Evolutionary conservation across 2,113 vertebrate species (phyloP).

Genomic region (Nothocercus nigrocapillus): DNA sequence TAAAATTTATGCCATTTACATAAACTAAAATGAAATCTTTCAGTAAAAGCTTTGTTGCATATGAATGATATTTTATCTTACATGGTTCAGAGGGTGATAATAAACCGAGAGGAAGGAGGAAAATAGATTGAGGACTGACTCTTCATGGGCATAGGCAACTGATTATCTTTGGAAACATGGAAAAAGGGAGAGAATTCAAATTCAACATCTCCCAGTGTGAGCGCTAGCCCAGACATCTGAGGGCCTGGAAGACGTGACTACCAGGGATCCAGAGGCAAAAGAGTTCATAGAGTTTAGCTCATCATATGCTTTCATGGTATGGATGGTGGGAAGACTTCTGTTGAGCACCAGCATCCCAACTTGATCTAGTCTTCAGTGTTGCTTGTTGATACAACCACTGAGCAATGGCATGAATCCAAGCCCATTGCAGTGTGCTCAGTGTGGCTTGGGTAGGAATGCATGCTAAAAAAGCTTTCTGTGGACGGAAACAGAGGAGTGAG

Average conservation of each 20-base stretch:
- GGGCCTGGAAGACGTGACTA: background rate
- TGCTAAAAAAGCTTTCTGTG: too few relatives aligned
- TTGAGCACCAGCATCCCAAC: background rate
- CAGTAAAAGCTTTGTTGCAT: background rate
- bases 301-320: background rate
- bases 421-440: background rate
- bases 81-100: background rate
- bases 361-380: background rate
- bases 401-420: background rate
- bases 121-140: background rate
- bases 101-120: background rate
- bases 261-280: background rate
- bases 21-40: background rate
- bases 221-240: background rate
- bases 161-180: background rate
- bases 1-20: background rate
- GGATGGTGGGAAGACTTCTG: background rate
- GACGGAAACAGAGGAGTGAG: background rate
- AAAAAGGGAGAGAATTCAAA: background rate
- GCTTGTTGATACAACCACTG: background rate
- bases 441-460: background rate
- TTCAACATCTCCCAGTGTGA: background rate
- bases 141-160: background rate
- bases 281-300: background rate
- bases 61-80: background rate